phyloP scores from a whole-genome alignment of 2,888 invertebrate genomes.

The Polydrusus pterygomalis region DNA sequence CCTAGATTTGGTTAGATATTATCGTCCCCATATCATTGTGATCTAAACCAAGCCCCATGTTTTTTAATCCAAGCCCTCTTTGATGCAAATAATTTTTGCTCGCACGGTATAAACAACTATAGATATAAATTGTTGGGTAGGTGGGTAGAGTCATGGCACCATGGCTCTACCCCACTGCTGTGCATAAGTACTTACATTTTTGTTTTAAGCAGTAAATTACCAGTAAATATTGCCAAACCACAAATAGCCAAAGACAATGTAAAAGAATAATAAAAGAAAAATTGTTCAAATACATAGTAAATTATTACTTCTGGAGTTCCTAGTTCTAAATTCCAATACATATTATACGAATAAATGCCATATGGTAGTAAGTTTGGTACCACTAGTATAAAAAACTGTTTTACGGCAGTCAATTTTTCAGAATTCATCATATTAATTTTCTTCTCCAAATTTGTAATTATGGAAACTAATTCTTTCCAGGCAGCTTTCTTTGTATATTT shows the following conservation, averaged over 20 bases:
- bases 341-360: neutral
- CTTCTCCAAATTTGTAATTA: neutral
- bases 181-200: conserved; percentile 14
- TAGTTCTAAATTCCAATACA: neutral
- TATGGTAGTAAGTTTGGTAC: conserved; percentile 1
- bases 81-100: too few species aligned
- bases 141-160: too few species aligned
- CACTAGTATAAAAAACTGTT: neutral
- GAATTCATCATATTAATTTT: neutral
- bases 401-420: neutral
- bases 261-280: conserved; percentile 3
- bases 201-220: neutral
- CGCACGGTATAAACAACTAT: too few species aligned
- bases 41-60: too few species aligned
- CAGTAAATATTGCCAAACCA: neutral
- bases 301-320: neutral
- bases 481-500: neutral
- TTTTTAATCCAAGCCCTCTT: too few species aligned
- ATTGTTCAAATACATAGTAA: neutral
- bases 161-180: too few species aligned
- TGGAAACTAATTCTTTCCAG: neutral
- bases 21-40: too few species aligned
- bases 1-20: too few species aligned
- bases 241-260: neutral
- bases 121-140: too few species aligned